Conservation (phyloP, 2,888 invertebrate genomes). For the Ferdinandea cuprea region DNA sequence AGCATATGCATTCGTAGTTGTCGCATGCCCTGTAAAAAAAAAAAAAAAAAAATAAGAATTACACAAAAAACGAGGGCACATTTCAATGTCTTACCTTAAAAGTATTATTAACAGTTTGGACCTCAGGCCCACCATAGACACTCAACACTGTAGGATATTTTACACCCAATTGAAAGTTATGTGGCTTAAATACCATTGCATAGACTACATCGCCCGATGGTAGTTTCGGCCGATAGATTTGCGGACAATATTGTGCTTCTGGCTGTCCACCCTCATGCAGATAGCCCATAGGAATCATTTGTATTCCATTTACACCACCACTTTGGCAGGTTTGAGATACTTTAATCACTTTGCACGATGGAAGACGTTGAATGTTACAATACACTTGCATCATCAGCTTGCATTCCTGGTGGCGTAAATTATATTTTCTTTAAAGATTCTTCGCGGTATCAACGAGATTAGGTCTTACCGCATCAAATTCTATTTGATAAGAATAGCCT, state of each 20-base stretch:
- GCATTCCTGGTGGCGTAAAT: conserved; percentile 85
- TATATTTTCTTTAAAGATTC: not conserved
- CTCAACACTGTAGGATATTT: conserved; percentile 96
- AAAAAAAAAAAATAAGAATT: conserved; percentile 7
- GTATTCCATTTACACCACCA: conserved; percentile 88
- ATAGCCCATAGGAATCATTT: conserved; percentile 88
- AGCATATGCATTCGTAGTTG: conserved; percentile 97
- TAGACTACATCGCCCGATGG: conserved; percentile 89
- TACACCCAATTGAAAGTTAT: conserved; percentile 85
- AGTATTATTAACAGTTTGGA: conserved; percentile 97
- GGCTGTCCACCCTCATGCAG: conserved; percentile 87
- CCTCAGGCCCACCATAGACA: conserved; percentile 99
- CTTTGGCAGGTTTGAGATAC: conserved; percentile 86
- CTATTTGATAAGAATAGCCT: conserved; percentile 93
- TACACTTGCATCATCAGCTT: conserved; percentile 92
- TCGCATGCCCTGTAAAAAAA: conserved; percentile 89
- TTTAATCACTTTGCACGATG: conserved; percentile 90
- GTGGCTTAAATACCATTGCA: conserved; percentile 95
- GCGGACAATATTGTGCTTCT: conserved; percentile 87
- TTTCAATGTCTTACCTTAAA: conserved; percentile 88
- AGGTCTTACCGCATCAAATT: conserved; percentile 88
- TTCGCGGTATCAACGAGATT: not conserved
- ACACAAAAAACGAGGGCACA: conserved; percentile 3
- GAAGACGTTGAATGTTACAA: conserved; percentile 91
- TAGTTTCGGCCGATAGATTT: conserved; percentile 88